phyloP scores from a whole-genome alignment of 2,113 vertebrate genomes.

The Solea senegalensis region DNA sequence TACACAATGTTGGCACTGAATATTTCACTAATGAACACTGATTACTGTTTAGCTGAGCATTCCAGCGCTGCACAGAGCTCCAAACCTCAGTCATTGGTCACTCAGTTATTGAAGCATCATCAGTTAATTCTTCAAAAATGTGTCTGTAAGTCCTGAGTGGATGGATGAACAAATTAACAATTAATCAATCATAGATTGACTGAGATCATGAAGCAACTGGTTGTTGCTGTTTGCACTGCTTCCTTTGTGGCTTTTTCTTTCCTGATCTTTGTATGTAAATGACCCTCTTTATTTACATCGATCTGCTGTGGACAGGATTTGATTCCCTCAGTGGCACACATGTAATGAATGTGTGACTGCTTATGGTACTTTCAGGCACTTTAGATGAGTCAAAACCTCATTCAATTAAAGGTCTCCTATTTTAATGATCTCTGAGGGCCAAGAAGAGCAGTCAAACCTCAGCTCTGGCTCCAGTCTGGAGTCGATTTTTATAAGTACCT shows the following conservation, averaged over 20 bases:
- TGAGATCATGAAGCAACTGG: conserved; percentile 4
- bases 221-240: background rate
- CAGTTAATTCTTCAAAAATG: conserved; percentile 37
- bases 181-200: conserved; percentile 20
- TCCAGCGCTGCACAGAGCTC: conserved; percentile 23
- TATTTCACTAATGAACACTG: conserved; percentile 41
- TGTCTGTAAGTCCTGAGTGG: conserved; percentile 9
- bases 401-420: conserved; percentile 51
- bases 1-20: conserved; percentile 12
- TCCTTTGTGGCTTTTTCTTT: background rate
- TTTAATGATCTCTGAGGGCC: conserved; percentile 52
- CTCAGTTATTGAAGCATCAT: conserved; percentile 41
- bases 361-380: conserved; percentile 19
- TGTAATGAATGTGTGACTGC: conserved; percentile 2
- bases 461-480: conserved; percentile 60
- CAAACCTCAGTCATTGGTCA: conserved; percentile 43
- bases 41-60: conserved; percentile 37
- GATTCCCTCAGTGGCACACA: conserved; percentile 9
- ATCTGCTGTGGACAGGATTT: background rate
- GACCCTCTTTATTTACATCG: background rate
- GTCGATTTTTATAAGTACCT: conserved; percentile 66
- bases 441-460: conserved; percentile 62
- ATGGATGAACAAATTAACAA: conserved; percentile 38
- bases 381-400: conserved; percentile 34
- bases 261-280: background rate